Evolutionary conservation across 1,140 invertebrate genomes (phyloP).

Genomic region (Hylyphantes graminicola): DNA sequence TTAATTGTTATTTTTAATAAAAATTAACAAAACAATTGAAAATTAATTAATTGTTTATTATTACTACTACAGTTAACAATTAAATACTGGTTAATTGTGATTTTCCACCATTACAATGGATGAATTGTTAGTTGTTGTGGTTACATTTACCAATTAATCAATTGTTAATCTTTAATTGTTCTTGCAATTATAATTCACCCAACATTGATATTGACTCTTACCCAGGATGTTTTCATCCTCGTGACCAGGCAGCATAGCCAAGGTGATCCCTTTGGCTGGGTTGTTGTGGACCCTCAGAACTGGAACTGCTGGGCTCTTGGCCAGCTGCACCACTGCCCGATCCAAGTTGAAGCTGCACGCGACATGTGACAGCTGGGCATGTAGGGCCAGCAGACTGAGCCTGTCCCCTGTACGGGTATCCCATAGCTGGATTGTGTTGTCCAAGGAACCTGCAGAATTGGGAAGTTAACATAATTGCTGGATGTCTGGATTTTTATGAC

Average conservation of each 20-base stretch:
- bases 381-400: constrained; percentile 63
- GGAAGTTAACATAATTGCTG: not conserved
- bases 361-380: constrained; percentile 60
- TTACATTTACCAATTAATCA: too few relatives aligned
- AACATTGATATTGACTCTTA: too few relatives aligned
- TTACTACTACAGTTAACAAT: too few relatives aligned
- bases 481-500: too few relatives aligned
- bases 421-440: constrained; percentile 84
- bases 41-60: too few relatives aligned
- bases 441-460: constrained; percentile 74
- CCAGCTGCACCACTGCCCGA: constrained; percentile 62
- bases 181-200: too few relatives aligned
- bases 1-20: too few relatives aligned
- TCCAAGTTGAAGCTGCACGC: constrained; percentile 61
- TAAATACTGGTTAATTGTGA: too few relatives aligned
- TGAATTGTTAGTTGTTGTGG: too few relatives aligned
- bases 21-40: too few relatives aligned
- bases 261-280: constrained; percentile 62
- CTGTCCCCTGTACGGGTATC: constrained; percentile 61
- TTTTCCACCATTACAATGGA: too few relatives aligned
- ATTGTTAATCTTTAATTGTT: too few relatives aligned
- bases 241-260: constrained; percentile 58
- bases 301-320: constrained; percentile 61
- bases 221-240: constrained; percentile 29
- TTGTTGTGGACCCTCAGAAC: constrained; percentile 64